Evolutionary conservation across 2,113 vertebrate species (phyloP), one percentile per base, ranked within the genome.

Genomic region (Catharus minimus): DNA sequence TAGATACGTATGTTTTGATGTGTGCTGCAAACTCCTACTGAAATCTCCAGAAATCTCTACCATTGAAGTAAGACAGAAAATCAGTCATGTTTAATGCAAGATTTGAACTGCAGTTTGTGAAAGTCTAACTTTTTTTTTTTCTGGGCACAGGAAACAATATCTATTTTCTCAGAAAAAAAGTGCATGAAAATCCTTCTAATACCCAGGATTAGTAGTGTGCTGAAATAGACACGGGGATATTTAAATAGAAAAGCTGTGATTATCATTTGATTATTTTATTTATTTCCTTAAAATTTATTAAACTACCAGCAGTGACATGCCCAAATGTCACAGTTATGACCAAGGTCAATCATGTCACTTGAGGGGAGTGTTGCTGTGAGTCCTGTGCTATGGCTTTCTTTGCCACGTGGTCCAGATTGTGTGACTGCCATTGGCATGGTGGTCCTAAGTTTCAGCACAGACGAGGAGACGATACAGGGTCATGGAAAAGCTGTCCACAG

Each of bases 1-100:
- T n/a, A 82, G 39, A 62, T 88, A 58, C 5, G 16, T 66, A 43
- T 62, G 39, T 87, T 94, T 76, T 89, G 75, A 86, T 85, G 36
- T 85, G 39, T 52, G n/a, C 8, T 91, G 82, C 58, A 82, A 71
- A 47, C 9, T 87, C 30, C 41, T 72, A 55, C 56, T 61, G 72
- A 82, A 89, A 62, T 65, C 50, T 91, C 41, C 36, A 89, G 36
- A 74, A 91, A 80, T 66, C 26, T 88, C 56, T 89, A 7, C 16
- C 4, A 43, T 0, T 82, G 43, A 94, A 93, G 22, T 57, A 60
- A 77, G 38, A 68, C 2, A 46, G 38, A 80, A 93, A 80, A 89
- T 69, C 55, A 30, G 74, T 65, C 27, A 69, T 39, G 46, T 85
- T 87, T 80, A 85, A 82, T n/a, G 44, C 7, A 87, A 82, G 23